These are phyloP conservation scores for Ormyrus pomaceus DNA, from an alignment of 2,888 invertebrate species.

Conservation along the genomic window DNA sequence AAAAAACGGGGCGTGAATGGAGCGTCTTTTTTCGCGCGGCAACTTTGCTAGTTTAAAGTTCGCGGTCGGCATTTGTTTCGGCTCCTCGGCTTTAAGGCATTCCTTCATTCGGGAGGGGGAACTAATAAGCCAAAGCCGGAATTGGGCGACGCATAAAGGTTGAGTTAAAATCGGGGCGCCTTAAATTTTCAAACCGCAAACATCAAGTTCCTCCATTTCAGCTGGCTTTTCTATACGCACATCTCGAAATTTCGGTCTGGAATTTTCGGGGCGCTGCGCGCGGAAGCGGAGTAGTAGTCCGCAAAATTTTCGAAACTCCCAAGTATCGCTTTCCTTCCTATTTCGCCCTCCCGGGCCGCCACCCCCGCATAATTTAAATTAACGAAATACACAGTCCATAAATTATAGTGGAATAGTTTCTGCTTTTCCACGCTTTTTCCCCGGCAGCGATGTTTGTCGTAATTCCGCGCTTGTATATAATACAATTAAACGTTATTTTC, in stretches of 20 bases:
- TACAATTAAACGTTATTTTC: too few species aligned
- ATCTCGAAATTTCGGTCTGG: slow-evolving; percentile 15
- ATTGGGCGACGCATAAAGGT: slow-evolving; percentile 19
- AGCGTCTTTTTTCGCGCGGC: too few species aligned
- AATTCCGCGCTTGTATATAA: too few species aligned
- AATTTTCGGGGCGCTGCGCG: slow-evolving; percentile 21
- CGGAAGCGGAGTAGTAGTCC: not conserved
- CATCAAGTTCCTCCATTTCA: slow-evolving; percentile 34
- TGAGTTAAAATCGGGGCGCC: slow-evolving; percentile 19
- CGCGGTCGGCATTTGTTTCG: too few species aligned
- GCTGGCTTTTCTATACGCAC: not conserved
- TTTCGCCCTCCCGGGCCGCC: not conserved
- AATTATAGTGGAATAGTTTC: not conserved
- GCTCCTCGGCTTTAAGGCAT: too few species aligned
- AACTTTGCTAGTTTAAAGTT: too few species aligned
- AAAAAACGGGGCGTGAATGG: too few species aligned
- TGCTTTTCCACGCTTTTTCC: too few species aligned
- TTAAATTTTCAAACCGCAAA: slow-evolving; percentile 44
- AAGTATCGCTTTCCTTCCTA: slow-evolving; percentile 9
- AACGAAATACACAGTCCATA: slow-evolving; percentile 1
- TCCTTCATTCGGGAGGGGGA: not conserved
- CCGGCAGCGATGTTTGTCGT: too few species aligned
- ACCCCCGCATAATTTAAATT: slow-evolving; percentile 8
- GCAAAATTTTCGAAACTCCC: slow-evolving; percentile 43
- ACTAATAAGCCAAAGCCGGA: slow-evolving; percentile 27